These are phyloP conservation scores for Galeopterus variegatus DNA, from an alignment of 2,113 vertebrate genomes.

Conservation along the genomic window DNA sequence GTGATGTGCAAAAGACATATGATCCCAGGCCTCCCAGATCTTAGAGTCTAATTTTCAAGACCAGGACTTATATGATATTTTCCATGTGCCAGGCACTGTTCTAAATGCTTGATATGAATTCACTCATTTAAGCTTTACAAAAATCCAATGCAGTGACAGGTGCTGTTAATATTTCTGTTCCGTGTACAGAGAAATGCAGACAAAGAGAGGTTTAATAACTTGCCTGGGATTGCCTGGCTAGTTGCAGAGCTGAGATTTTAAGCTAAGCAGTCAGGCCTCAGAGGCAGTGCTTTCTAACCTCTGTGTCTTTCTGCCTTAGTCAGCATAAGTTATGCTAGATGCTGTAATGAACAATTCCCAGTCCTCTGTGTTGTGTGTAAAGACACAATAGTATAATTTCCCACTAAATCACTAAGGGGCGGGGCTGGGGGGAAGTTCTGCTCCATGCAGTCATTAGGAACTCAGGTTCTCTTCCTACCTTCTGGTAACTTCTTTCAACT, in stretches of 20 bases:
- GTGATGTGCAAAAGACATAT: neutral
- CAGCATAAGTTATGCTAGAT: neutral
- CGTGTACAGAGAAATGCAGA: neutral
- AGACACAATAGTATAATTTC: neutral
- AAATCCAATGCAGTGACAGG: neutral
- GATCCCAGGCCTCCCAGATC: neutral
- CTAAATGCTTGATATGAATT: neutral
- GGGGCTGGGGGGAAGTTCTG: neutral
- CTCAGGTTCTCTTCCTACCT: neutral
- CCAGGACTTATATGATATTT: neutral
- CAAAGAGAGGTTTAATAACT: neutral
- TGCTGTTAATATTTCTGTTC: neutral
- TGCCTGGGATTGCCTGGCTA: neutral
- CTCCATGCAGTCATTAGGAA: neutral
- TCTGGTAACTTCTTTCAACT: neutral
- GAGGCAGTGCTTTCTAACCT: neutral
- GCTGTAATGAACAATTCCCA: neutral
- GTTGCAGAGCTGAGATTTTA: neutral
- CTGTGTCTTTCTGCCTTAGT: neutral
- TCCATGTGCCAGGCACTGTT: neutral
- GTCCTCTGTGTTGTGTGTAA: no score
- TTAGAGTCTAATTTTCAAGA: slow-evolving; percentile 38
- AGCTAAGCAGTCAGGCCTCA: neutral
- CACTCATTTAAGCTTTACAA: neutral
- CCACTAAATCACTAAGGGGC: neutral